These are phyloP conservation scores for Aphelenchoides avenae DNA, from an alignment of 1,140 invertebrate genomes.

Conservation along the genomic window DNA sequence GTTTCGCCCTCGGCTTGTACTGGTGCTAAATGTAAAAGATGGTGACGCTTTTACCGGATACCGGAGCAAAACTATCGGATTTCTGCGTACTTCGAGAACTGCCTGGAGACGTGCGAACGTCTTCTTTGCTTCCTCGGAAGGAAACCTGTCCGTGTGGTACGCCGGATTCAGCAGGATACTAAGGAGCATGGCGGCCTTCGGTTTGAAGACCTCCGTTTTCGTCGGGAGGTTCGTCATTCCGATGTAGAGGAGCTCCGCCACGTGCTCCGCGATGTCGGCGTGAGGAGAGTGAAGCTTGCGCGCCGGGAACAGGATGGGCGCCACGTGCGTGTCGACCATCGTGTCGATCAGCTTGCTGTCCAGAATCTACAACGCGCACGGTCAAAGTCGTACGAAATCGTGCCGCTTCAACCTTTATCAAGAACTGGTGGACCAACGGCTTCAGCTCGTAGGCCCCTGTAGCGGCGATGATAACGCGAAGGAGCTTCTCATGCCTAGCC, in stretches of 20 bases:
- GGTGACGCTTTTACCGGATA: constrained; percentile 7
- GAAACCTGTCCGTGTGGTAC: not conserved
- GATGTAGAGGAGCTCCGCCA: constrained; percentile 3
- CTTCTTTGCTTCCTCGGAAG: not conserved
- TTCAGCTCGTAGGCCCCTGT: not conserved
- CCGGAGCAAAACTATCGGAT: constrained; percentile 2
- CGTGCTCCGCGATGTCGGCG: not conserved
- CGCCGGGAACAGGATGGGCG: not conserved
- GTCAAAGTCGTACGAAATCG: no score
- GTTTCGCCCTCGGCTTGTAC: no score
- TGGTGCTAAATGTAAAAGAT: no score
- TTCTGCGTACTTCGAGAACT: constrained; percentile 7
- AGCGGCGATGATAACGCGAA: constrained; percentile 10
- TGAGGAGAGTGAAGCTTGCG: not conserved
- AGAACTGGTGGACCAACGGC: constrained; percentile 1
- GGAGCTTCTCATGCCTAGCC: constrained; percentile 6
- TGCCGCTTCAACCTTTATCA: constrained; percentile 8
- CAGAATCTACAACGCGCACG: no score
- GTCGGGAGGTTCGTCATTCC: constrained; percentile 11
- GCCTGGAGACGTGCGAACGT: constrained; percentile 5
- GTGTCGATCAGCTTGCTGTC: constrained; percentile 11
- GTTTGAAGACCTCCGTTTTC: constrained; percentile 2
- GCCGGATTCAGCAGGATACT: not conserved
- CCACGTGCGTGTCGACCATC: not conserved
- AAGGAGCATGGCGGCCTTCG: constrained; percentile 5